Evolutionary conservation across 1,140 invertebrate genomes (phyloP), one percentile per base, ranked within the genome.

Genomic region (Calycopis cecrops): DNA sequence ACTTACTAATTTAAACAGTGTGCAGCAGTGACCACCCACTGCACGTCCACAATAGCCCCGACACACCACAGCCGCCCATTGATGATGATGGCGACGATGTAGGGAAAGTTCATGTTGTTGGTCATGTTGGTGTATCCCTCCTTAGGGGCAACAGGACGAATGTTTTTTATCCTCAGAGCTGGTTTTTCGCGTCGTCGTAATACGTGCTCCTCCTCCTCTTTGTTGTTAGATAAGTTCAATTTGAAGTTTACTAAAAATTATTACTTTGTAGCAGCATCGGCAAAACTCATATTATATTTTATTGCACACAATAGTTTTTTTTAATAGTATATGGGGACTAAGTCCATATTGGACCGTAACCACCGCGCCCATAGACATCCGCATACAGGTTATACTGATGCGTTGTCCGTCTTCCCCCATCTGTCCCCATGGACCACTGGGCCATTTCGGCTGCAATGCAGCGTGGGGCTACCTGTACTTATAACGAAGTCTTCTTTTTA

Each of bases 21-120:
- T 0, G 91, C 91, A 8, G 91, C 91, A 0, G 91, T 92, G 0
- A 92, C 55, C 4, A 92, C 74, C 90, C 90, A 91, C 38, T 87
- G 83, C n/a, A 88, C 83, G 59, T 90, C 89, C 11, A 92, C 79
- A 18, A 92, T 83, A 1, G 90, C 84, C 0, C 89, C 91, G 0
- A 91, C 91, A 65, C 91, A 92, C 76, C 82, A 85, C 16, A 84
- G 44, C 11, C 78, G 57, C 0, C 76, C 80, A n/a, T 86, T 81
- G 1, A 86, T 84, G 4, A 85, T 82, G 14, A 86, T 73, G 1
- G 80, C 76, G 0, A 79, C 82, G 69, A 86, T 82, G 47, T 82
- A 86, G 0, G 82, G 80, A n/a, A 62, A 82, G 59, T 86, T 86
- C 21, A 47, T 62, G 0, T 76, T 83, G 18, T 79, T 71, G 0